Conservation (phyloP, 2,113 vertebrate species). For the Chroicocephalus ridibundus region DNA sequence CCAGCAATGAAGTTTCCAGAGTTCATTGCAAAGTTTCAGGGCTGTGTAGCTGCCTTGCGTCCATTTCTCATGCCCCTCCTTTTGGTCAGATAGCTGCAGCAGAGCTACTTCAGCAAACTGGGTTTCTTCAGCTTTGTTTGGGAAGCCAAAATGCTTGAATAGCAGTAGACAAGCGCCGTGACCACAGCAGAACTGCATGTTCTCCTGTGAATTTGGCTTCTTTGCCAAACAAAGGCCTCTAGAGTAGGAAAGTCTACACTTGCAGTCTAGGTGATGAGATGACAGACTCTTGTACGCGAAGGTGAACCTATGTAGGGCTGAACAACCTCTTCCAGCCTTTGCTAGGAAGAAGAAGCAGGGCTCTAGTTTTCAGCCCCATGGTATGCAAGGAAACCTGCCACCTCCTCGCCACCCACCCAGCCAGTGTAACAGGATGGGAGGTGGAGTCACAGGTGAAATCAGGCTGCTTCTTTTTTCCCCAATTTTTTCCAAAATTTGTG, state of each 20-base stretch:
- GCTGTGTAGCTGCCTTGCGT: background rate
- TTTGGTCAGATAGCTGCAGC: background rate
- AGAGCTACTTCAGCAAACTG: background rate
- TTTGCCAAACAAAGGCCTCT: background rate
- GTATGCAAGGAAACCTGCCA: background rate
- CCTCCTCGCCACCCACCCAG: rapidly evolving
- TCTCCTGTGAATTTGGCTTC: background rate
- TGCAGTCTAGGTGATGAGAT: background rate
- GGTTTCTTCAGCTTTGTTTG: background rate
- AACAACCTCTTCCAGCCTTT: background rate
- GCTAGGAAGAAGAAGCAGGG: background rate
- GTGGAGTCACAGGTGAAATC: background rate
- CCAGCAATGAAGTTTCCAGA: background rate
- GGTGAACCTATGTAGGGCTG: background rate
- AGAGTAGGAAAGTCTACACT: background rate
- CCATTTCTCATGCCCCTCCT: background rate
- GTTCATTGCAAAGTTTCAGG: background rate
- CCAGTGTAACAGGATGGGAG: rapidly evolving
- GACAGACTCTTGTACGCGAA: background rate
- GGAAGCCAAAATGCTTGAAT: background rate
- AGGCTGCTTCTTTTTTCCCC: background rate
- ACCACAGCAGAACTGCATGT: background rate
- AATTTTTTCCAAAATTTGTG: background rate
- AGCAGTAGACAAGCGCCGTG: background rate
- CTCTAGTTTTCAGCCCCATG: background rate